phyloP scores from a whole-genome alignment of 2,888 invertebrate species.

The Meiosimyza decipiens region DNA sequence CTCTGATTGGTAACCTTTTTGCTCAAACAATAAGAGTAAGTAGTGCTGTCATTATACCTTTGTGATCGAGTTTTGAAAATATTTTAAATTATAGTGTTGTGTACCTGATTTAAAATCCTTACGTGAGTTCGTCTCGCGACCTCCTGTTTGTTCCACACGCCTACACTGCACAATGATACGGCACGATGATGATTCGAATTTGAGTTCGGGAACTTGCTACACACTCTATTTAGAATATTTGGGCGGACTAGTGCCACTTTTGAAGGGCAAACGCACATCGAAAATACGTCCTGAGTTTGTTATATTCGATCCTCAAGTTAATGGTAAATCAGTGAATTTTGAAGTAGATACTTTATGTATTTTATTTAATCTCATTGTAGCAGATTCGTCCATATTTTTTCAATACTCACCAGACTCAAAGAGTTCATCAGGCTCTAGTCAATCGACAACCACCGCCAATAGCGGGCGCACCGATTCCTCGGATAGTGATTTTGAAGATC shows the following conservation, averaged over 20 bases:
- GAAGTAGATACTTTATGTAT: not conserved
- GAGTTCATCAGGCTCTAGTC: conserved; percentile 68
- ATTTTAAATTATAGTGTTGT: conserved; percentile 77
- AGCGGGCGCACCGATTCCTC: conserved; percentile 73
- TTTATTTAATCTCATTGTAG: not conserved
- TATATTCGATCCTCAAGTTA: conserved; percentile 91
- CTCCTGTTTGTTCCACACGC: conserved; percentile 85
- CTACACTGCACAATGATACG: conserved; percentile 98
- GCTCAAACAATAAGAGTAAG: conserved; percentile 92
- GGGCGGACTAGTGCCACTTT: conserved; percentile 93
- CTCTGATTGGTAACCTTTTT: conserved; percentile 86
- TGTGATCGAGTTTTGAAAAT: not conserved
- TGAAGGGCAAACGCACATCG: conserved; percentile 95
- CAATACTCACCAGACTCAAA: conserved; percentile 69
- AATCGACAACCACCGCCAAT: conserved; percentile 68
- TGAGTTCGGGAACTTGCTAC: conserved; percentile 79
- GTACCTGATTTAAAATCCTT: conserved; percentile 90
- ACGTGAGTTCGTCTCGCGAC: conserved; percentile 92
- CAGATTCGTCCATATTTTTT: conserved; percentile 60
- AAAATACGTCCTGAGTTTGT: conserved; percentile 98
- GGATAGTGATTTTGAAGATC: conserved; percentile 76
- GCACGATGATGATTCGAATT: conserved; percentile 85
- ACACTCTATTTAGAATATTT: conserved; percentile 94
- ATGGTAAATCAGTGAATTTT: conserved; percentile 69
- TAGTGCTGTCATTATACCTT: conserved; percentile 32